Base-by-base conservation (phyloP, 2,888 invertebrate genomes). In the Agrotis exclamationis region DNA sequence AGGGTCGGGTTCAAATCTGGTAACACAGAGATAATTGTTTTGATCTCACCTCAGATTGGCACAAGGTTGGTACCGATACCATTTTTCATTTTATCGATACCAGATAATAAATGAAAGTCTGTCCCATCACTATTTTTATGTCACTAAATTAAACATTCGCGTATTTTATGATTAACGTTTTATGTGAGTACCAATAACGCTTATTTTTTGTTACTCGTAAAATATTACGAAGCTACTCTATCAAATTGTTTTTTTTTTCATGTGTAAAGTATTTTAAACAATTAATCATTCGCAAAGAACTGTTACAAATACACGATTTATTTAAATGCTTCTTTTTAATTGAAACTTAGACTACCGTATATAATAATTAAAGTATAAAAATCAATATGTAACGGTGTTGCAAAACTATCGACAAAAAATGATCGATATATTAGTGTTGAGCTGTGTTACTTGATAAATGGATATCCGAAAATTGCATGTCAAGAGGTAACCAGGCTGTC, bases 391-490 rank as follows among this genome's bases (percentile, higher is more conserved):
- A 79, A 83, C 79, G 70, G 79, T 67, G 59, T 2, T 59, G 65
- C 63, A 60, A 75, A 79, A 81, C 62, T 85, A 83, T 84, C 91
- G 92, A 92, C 85, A 89, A 89, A 87, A 89, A 87, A 74, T 79
- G 59, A 82, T 86, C 86, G 87, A 84, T 84, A 80, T 85, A 82
- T 88, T 85, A 83, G 90, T 87, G 80, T 73, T 82, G 85, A 85
- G 75, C 82, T 74, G 64, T 47, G 68, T 53, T 69, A 80, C 87
- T 90, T 96, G 94, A 95, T 94, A 93, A 95, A 95, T 95, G 94
- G 91, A 90, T 88, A 89, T 86, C 92, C 94, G 91, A 95, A 96
- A 95, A 96, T 95, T 95, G 95, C 95, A 94, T 92, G 95, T 95
- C 95, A 95, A 92, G 86, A 93, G 90, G 92, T 93, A 95, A 95